phyloP scores from a whole-genome alignment of 2,797 vertebrate species.

The Brachyalestes nurse region DNA sequence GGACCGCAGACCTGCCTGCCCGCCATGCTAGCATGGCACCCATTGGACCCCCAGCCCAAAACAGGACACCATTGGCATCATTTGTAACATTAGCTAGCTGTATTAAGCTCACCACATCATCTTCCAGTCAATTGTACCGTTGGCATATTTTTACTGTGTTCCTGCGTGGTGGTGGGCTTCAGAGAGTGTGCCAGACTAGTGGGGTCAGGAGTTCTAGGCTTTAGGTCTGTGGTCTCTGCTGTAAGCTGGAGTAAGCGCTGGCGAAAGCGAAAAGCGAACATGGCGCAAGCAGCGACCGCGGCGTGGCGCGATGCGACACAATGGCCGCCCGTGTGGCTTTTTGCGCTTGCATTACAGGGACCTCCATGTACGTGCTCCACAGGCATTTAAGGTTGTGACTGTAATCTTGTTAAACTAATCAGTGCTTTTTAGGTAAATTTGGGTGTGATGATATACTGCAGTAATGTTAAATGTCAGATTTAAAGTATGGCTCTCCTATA shows the following conservation, averaged over 20 bases:
- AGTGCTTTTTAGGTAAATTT: neutral
- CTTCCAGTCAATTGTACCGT: neutral
- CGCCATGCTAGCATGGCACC: slow-evolving; percentile 74
- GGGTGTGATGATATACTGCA: too few species aligned
- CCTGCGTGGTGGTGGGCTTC: slow-evolving; percentile 61
- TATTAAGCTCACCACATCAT: neutral
- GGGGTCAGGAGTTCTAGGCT: slow-evolving; percentile 68
- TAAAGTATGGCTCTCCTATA: neutral
- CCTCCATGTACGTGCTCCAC: slow-evolving; percentile 87
- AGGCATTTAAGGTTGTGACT: slow-evolving; percentile 91
- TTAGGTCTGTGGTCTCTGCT: slow-evolving; percentile 87
- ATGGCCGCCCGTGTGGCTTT: slow-evolving; percentile 72
- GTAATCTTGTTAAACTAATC: neutral
- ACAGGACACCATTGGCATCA: slow-evolving; percentile 56
- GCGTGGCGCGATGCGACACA: slow-evolving; percentile 18
- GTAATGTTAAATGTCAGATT: neutral
- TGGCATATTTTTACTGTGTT: neutral
- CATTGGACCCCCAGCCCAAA: slow-evolving; percentile 56
- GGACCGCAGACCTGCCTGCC: slow-evolving; percentile 82
- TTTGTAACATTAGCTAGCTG: neutral
- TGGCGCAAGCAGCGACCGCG: slow-evolving; percentile 75
- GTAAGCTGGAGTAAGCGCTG: slow-evolving; percentile 68
- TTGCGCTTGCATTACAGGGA: slow-evolving; percentile 99
- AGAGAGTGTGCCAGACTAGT: slow-evolving; percentile 83
- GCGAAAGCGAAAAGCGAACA: slow-evolving; percentile 64